Evolutionary conservation across 2,888 invertebrate genomes (phyloP).

Genomic region (Eilema caniola): DNA sequence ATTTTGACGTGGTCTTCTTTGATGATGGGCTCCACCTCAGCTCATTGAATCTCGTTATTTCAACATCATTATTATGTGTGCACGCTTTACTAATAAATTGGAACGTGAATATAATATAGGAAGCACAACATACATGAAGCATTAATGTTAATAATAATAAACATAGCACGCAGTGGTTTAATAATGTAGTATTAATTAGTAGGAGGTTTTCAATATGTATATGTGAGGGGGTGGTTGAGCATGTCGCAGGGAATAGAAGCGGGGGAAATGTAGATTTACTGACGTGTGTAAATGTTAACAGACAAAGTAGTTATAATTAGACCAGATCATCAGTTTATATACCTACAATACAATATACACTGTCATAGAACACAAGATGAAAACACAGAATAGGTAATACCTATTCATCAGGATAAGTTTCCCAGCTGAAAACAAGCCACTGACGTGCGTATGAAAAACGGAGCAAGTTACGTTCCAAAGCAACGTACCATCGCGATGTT

Average conservation of each 20-base stretch:
- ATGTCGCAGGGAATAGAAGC: not conserved
- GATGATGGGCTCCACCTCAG: not conserved
- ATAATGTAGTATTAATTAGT: not conserved
- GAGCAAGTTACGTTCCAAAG: constrained; percentile 30
- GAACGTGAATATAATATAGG: not conserved
- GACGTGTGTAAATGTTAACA: not conserved
- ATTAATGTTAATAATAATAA: not conserved
- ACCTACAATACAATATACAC: not conserved
- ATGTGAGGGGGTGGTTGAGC: not conserved
- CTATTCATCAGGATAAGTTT: not conserved
- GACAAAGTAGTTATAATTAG: not conserved
- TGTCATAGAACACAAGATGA: not conserved
- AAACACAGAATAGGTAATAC: not conserved
- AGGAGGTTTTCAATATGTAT: not conserved
- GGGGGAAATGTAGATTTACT: not conserved
- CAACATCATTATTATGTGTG: not conserved
- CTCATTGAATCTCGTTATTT: not conserved
- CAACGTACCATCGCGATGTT: constrained; percentile 36
- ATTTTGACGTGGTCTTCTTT: not conserved
- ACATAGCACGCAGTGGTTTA: not conserved
- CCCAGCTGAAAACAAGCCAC: not conserved
- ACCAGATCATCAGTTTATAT: not conserved
- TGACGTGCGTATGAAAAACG: constrained; percentile 15
- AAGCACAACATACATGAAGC: not conserved
- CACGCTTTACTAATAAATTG: not conserved